Conservation (phyloP, 2,888 invertebrate species). For the Chalcis sispes region DNA sequence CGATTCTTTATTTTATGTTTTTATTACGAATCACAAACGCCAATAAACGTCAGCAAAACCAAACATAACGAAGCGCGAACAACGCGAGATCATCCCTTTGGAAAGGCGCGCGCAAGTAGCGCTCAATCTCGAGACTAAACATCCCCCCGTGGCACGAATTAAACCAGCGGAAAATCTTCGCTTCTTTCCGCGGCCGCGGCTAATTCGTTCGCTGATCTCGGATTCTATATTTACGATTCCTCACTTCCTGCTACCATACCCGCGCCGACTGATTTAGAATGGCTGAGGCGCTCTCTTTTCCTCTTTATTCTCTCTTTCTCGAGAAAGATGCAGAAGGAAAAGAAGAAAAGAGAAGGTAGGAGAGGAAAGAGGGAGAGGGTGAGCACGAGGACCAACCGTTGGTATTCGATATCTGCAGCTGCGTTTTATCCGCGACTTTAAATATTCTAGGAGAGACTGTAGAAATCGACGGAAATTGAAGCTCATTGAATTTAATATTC, state of each 20-base stretch:
- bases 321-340: slow-evolving; percentile 4
- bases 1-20: too few species aligned
- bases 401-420: slow-evolving; percentile 41
- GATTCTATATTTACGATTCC: slow-evolving; percentile 62
- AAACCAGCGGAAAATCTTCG: slow-evolving; percentile 29
- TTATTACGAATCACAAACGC: too few species aligned
- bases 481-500: slow-evolving; percentile 24
- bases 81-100: slow-evolving; percentile 34
- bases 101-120: not conserved
- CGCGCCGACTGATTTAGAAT: slow-evolving; percentile 59
- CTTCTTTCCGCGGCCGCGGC: slow-evolving; percentile 17
- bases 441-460: slow-evolving; percentile 17
- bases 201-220: slow-evolving; percentile 34
- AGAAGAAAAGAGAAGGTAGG: slow-evolving; percentile 10
- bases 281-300: slow-evolving; percentile 1
- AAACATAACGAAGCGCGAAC: not conserved
- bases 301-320: too few species aligned
- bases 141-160: slow-evolving; percentile 28
- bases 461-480: slow-evolving; percentile 36
- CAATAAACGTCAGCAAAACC: not conserved
- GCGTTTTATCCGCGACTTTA: slow-evolving; percentile 22
- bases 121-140: slow-evolving; percentile 26
- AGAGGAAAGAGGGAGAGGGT: slow-evolving; percentile 9
- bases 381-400: not conserved
- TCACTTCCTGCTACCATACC: slow-evolving; percentile 57